Percentiles rank a stretch among this genome's conserved stretches.
These are phyloP conservation scores for Potorous gilbertii DNA, from an alignment of 2,797 vertebrate species.

Conservation along the genomic window DNA sequence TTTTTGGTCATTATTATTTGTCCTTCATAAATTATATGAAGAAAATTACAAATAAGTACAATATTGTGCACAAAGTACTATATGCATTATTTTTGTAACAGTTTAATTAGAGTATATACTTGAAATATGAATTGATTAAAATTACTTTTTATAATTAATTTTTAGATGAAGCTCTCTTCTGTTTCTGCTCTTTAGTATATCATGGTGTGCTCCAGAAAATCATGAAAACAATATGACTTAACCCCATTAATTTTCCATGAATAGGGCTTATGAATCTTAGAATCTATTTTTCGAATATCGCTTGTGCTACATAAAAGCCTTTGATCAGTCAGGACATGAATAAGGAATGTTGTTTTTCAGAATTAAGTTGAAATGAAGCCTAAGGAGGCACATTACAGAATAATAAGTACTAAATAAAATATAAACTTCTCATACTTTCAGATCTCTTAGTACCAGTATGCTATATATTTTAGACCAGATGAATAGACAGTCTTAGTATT, in stretches of 20 bases:
- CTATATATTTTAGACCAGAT: not conserved
- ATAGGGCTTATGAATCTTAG: constrained; percentile 66
- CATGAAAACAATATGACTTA: constrained; percentile 68
- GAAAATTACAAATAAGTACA: not conserved
- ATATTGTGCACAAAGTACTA: not conserved
- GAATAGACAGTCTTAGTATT: not conserved
- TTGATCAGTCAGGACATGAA: constrained; percentile 81
- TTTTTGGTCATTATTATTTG: not conserved
- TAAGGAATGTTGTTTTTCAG: constrained; percentile 81
- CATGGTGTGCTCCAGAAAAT: constrained; percentile 54
- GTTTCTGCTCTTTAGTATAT: constrained; percentile 52
- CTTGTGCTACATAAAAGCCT: constrained; percentile 75
- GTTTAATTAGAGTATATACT: not conserved
- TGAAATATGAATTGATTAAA: not conserved
- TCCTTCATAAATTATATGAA: constrained; percentile 17
- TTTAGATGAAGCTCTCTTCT: not conserved
- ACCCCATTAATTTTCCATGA: constrained; percentile 77
- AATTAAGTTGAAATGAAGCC: constrained; percentile 80
- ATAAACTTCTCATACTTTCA: constrained; percentile 70
- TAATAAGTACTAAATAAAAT: constrained; percentile 79
- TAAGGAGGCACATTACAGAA: constrained; percentile 72
- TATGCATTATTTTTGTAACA: constrained; percentile 2
- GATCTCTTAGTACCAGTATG: constrained; percentile 55
- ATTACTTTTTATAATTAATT: constrained; percentile 36
- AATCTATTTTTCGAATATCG: constrained; percentile 61